Base-by-base conservation (phyloP, 2,797 vertebrate genomes). In the Podarcis lilfordi region DNA sequence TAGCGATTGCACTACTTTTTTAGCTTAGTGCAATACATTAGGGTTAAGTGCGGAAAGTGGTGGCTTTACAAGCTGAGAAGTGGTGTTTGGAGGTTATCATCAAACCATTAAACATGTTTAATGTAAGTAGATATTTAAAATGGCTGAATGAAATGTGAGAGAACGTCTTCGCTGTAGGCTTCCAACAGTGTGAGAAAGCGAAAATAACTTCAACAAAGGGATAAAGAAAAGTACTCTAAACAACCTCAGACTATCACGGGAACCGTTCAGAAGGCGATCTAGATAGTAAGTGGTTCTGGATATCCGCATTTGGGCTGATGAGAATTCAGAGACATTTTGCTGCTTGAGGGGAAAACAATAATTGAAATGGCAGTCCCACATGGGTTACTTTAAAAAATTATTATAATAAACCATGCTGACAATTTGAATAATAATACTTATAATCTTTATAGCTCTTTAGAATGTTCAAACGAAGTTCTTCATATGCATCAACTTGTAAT, bases 1-100 rank as follows among this genome's bases (percentile, higher is more conserved):
- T 29, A 77, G 59, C 23, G 29, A 35, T 82, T 43, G 29, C 4
- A 32, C 86, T 68, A 1, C 27, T 45, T n/a, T 27, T 85, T 88
- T 71, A 85, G 35, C 80, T 91, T 71, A 85, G 35, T 78, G 91
- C 83, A 88, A 55, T 88, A 50, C 89, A 83, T 89, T 82, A 45
- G 82, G 75, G 66, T 1, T 10, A 55, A 11, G 13, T 45, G 43
- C 10, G 43, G 0, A 86, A 87, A 86, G 11, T 55, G 76, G 0
- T 55, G 84, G 45, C 35, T 91, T 5, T 75, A 88, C 88, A 66
- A 5, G 82, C 81, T 11, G 3, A 19, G 80, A 17, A 64, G 32
- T 61, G 66, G 23, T 66, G n/a, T 80, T 81, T 79, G 91, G 90
- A 78, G 59, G 29, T 81, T 69, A 84, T 66, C 6, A 68, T 35